These are phyloP conservation scores for Argynnis bischoffii DNA, from an alignment of 2,888 invertebrate species.

Conservation along the genomic window DNA sequence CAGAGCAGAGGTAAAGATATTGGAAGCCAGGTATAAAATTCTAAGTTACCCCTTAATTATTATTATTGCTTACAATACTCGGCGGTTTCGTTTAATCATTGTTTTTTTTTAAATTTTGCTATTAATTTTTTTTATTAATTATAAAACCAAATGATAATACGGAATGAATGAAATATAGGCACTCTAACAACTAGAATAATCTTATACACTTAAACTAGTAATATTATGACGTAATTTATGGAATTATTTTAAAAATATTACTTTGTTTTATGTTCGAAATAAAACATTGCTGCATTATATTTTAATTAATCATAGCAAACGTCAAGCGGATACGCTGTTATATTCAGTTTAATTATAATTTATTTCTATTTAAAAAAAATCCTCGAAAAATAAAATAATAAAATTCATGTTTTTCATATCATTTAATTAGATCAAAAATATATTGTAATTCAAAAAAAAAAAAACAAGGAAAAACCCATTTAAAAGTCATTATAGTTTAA, in stretches of 20 bases:
- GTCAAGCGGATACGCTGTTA: too few species aligned
- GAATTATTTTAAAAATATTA: too few species aligned
- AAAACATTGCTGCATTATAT: too few species aligned
- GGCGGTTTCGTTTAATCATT: neutral
- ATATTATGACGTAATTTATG: too few species aligned
- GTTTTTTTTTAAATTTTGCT: neutral
- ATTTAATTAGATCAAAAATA: slow-evolving; percentile 19
- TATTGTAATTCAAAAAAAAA: slow-evolving; percentile 12
- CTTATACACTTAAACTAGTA: too few species aligned
- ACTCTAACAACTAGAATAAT: too few species aligned
- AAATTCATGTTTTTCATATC: slow-evolving; percentile 6
- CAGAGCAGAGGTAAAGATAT: neutral
- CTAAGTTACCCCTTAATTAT: slow-evolving; percentile 5
- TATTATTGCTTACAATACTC: neutral
- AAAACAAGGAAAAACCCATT: slow-evolving; percentile 18
- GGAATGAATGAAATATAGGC: too few species aligned
- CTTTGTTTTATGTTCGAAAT: too few species aligned
- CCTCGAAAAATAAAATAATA: neutral
- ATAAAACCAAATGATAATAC: too few species aligned
- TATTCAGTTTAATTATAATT: too few species aligned
- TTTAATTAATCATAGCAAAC: too few species aligned
- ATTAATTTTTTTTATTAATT: too few species aligned
- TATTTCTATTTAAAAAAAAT: neutral
- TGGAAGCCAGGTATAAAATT: slow-evolving; percentile 15
- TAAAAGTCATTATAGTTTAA: slow-evolving; percentile 8